Conservation (phyloP, 2,888 invertebrate genomes). For the Limnephilus rhombicus region DNA sequence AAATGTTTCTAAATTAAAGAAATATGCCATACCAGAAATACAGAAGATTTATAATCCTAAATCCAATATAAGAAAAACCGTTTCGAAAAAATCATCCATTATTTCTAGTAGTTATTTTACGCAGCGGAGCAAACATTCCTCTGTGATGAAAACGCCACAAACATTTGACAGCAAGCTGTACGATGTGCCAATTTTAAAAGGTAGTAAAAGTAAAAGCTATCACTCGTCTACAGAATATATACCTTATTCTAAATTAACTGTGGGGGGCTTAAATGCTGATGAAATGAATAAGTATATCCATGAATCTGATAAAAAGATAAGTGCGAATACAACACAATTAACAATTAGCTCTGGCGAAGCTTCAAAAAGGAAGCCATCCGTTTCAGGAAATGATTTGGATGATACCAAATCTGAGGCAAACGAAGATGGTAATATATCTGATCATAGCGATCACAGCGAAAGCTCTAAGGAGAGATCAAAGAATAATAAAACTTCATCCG, state of each 20-base stretch:
- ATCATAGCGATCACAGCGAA: not conserved
- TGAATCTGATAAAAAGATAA: not conserved
- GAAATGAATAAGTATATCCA: slow-evolving; percentile 68
- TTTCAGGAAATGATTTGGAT: slow-evolving; percentile 6
- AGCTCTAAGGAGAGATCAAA: not conserved
- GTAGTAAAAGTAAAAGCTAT: slow-evolving; percentile 54
- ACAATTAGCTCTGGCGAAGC: not conserved
- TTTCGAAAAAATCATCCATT: slow-evolving; percentile 37
- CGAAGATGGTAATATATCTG: not conserved
- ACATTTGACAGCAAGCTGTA: slow-evolving; percentile 30
- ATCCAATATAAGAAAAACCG: slow-evolving; percentile 32
- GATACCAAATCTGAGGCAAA: slow-evolving; percentile 6
- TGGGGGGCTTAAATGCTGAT: slow-evolving; percentile 74
- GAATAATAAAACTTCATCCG: slow-evolving; percentile 57
- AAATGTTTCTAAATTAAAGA: slow-evolving; percentile 62
- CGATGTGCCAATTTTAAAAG: slow-evolving; percentile 43
- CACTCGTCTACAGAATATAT: slow-evolving; percentile 72
- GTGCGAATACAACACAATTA: slow-evolving; percentile 26
- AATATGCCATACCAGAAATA: slow-evolving; percentile 62
- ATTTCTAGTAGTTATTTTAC: not conserved
- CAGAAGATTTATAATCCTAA: slow-evolving; percentile 63
- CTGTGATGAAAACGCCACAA: slow-evolving; percentile 31
- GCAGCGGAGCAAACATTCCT: slow-evolving; percentile 22
- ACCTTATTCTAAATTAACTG: slow-evolving; percentile 75
- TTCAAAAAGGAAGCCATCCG: not conserved